Percentiles rank a stretch among this genome's conserved stretches.
phyloP scores from a whole-genome alignment of 92 coral and sea anemone genomes.

The Actinernus sp. region DNA sequence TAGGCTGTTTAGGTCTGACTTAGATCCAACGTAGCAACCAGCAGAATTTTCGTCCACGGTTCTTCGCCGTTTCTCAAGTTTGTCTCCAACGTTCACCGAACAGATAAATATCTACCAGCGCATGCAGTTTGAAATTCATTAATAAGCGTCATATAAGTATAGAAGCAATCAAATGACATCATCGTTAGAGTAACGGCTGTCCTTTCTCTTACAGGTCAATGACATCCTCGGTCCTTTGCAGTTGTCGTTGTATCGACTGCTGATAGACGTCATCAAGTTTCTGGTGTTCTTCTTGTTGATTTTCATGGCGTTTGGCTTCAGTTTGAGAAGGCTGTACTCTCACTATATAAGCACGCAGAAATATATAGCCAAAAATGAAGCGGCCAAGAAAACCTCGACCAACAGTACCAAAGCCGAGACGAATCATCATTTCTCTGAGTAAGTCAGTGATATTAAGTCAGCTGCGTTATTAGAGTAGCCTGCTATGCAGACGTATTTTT shows the following conservation, averaged over 20 bases:
- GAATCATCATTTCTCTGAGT: neutral
- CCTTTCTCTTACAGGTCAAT: slow-evolving; percentile 49
- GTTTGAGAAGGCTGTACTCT: slow-evolving; percentile 82
- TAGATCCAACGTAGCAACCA: too few relatives aligned
- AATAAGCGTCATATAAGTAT: too few relatives aligned
- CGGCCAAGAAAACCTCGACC: neutral
- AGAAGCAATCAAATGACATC: too few relatives aligned
- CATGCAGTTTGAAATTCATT: too few relatives aligned
- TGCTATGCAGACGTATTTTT: too few relatives aligned
- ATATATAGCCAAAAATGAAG: slow-evolving; percentile 14
- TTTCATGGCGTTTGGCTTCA: slow-evolving; percentile 76
- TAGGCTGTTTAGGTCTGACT: too few relatives aligned
- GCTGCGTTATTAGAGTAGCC: too few relatives aligned
- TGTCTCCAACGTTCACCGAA: too few relatives aligned
- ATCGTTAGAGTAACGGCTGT: neutral
- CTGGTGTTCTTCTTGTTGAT: slow-evolving; percentile 62
- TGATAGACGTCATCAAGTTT: slow-evolving; percentile 73
- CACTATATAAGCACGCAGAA: slow-evolving; percentile 73
- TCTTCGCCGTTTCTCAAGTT: too few relatives aligned
- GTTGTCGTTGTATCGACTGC: slow-evolving; percentile 74
- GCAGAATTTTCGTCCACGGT: too few relatives aligned
- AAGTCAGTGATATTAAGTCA: too few relatives aligned
- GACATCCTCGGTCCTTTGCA: slow-evolving; percentile 78
- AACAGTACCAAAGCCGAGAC: neutral
- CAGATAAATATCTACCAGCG: too few relatives aligned